These are phyloP conservation scores for Erythrocercus mccallii DNA, from an alignment of 2,113 vertebrate species.

Conservation along the genomic window DNA sequence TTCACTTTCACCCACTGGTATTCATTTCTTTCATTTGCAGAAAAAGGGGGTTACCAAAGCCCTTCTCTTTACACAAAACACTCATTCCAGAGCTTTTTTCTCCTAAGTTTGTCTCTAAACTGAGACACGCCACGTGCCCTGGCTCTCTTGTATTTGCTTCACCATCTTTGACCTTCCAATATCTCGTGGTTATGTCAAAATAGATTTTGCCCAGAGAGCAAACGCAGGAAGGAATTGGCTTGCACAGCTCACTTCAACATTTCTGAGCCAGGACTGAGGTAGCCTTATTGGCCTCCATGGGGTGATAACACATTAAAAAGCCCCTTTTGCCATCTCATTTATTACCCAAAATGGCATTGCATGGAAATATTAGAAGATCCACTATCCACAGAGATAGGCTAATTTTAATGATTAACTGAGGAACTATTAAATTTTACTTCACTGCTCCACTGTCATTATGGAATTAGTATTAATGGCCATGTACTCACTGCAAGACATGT, in stretches of 20 bases:
- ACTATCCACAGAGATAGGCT: slow-evolving; percentile 50
- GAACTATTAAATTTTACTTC: slow-evolving; percentile 69
- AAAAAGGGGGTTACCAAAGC: not conserved
- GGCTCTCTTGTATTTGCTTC: not conserved
- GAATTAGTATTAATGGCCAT: slow-evolving; percentile 63
- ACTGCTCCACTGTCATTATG: slow-evolving; percentile 59
- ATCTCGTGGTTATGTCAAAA: not conserved
- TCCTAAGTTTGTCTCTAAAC: not conserved
- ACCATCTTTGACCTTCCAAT: not conserved
- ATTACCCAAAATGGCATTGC: slow-evolving; percentile 63
- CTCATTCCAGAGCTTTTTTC: not conserved
- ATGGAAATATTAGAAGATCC: slow-evolving; percentile 51
- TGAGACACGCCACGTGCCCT: not conserved
- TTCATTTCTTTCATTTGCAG: not conserved
- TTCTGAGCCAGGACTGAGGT: not conserved
- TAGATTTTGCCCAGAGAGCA: not conserved
- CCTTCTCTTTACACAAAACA: not conserved
- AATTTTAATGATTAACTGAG: slow-evolving; percentile 76
- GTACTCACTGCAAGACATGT: slow-evolving; percentile 43
- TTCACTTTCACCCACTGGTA: not conserved
- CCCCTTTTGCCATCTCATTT: slow-evolving; percentile 57
- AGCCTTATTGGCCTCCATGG: not conserved
- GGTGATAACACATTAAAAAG: slow-evolving; percentile 49
- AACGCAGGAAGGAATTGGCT: not conserved
- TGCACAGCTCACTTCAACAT: not conserved